Base-by-base conservation (phyloP, 2,113 vertebrate genomes). In the Grallaria varia region DNA sequence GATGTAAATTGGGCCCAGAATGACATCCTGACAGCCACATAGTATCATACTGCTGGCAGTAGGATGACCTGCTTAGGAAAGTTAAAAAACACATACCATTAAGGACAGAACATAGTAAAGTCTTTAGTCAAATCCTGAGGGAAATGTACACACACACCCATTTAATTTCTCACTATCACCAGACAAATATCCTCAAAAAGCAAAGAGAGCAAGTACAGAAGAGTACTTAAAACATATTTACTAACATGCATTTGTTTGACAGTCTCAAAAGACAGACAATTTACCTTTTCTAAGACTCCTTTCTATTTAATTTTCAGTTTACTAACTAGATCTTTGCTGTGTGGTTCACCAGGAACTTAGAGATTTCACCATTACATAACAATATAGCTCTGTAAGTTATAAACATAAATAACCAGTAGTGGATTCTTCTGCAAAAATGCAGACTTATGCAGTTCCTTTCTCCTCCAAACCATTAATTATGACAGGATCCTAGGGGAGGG, bases 11-110 rank as follows among this genome's bases (percentile, higher is more conserved):
- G 11, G 47, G 8, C 24, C 25, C 47, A 79, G 44, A 75, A 68
- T 50, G 35, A 52, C 3, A 3, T 23, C 49, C 39, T 0, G 0
- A 44, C 21, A 44, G 39, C 14, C 58, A 72, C 42, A 68, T 1
- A 44, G 64, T 23, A 23, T 42, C 52, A 30, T 59, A 25, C 37
- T 44, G 16, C 18, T 87, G 39, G 33, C 47, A 75, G 14, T 6
- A 68, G 24, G 49, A 21, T 72, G 40, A 52, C 10, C 8, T 69
- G 45, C 45, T 53, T 62, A 58, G 59, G 31, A 68, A 52, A 85
- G 52, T 62, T 23, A 40, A 8, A 42, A 92, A 39, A 14, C 13
- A 4, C 5, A 39, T 40, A 66, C 4, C 17, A 40, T 14, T 56
- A 64, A 73, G 28, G 23, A 47, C 5, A 80, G 79, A 68, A 44